These are phyloP conservation scores for Bothrops alternatus DNA, from an alignment of 2,797 vertebrate species.

Conservation along the genomic window DNA sequence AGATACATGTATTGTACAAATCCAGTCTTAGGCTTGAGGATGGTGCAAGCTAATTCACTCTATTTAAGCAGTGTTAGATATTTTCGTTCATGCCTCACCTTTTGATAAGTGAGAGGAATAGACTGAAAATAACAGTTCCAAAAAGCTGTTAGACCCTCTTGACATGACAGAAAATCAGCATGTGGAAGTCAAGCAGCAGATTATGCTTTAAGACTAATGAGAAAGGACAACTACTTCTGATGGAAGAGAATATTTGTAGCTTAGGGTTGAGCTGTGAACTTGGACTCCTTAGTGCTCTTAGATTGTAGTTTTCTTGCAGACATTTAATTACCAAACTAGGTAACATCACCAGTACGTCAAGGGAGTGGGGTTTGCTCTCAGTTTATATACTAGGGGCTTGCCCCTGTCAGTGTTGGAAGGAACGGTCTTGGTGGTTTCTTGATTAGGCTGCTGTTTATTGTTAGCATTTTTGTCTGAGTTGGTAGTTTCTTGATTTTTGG, in stretches of 20 bases:
- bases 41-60: not conserved
- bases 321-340: not conserved
- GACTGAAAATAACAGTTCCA: not conserved
- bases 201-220: not conserved
- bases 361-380: not conserved
- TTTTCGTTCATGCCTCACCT: not conserved
- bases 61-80: not conserved
- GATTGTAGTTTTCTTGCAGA: not conserved
- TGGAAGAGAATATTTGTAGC: not conserved
- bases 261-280: not conserved
- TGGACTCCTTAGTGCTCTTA: not conserved
- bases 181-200: not conserved
- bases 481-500: not conserved
- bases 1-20: not conserved
- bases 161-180: not conserved
- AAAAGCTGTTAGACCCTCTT: not conserved
- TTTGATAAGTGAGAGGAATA: not conserved
- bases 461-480: not conserved
- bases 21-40: not conserved
- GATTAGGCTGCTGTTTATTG: not conserved
- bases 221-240: not conserved
- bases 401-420: not conserved
- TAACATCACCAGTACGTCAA: not conserved
- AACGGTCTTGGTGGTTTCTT: not conserved
- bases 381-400: not conserved